Evolutionary conservation across 2,888 invertebrate species (phyloP).

Genomic region (Labia minor): DNA sequence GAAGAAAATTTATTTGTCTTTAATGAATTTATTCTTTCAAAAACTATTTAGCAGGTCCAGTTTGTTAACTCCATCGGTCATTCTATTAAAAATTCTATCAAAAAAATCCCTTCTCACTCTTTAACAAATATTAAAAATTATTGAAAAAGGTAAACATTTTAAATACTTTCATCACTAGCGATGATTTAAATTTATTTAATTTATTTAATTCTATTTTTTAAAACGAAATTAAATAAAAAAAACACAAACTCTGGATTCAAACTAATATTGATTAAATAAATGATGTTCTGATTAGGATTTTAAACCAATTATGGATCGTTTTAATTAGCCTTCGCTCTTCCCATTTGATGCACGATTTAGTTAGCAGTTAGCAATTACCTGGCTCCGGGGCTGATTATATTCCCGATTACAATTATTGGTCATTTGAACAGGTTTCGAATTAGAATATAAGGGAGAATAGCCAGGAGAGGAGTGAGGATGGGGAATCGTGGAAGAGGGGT

Average conservation of each 20-base stretch:
- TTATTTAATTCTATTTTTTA: neutral
- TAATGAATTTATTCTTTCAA: no score
- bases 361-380: constrained; percentile 8
- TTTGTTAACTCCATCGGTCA: no score
- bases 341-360: constrained; percentile 8
- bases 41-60: no score
- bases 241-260: no score
- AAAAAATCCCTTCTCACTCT: no score
- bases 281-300: neutral
- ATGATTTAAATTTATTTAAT: no score
- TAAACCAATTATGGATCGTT: constrained; percentile 1
- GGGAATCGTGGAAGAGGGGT: no score
- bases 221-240: neutral
- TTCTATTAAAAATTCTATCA: no score
- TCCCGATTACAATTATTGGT: constrained; percentile 1
- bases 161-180: no score
- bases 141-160: no score
- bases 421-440: neutral
- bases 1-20: no score
- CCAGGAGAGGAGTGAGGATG: neutral
- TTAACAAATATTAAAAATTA: no score
- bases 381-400: neutral
- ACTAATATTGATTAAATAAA: neutral
- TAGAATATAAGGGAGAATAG: neutral
- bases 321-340: constrained; percentile 13